Percentiles rank a stretch among this genome's conserved stretches.
Conservation (phyloP, 2,888 invertebrate genomes). For the Eristalis pertinax region DNA sequence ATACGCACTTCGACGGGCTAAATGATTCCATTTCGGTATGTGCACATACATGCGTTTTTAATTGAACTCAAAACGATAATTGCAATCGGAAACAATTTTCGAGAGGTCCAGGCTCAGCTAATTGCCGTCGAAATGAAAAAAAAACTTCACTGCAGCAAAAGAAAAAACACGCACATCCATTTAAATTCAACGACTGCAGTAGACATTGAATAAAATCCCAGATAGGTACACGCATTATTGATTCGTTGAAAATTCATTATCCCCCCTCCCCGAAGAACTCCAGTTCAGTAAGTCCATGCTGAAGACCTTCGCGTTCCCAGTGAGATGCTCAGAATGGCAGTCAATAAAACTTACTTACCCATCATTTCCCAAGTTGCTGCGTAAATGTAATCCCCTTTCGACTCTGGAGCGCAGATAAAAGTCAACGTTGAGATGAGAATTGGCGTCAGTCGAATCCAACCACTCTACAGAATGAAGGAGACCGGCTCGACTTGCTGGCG, state of each 20-base stretch:
- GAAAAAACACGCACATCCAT: background rate
- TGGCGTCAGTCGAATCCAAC: slow-evolving; percentile 31
- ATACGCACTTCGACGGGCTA: background rate
- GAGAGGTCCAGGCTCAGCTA: background rate
- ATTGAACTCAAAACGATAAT: slow-evolving; percentile 27
- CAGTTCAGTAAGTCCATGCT: slow-evolving; percentile 23
- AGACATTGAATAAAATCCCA: slow-evolving; percentile 42
- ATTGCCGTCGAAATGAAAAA: slow-evolving; percentile 5
- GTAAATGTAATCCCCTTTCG: slow-evolving; percentile 66
- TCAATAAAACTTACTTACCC: slow-evolving; percentile 71
- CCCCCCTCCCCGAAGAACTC: slow-evolving; percentile 49
- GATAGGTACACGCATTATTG: slow-evolving; percentile 66
- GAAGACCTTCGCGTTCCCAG: background rate
- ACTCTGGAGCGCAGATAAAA: slow-evolving; percentile 56
- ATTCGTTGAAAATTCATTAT: slow-evolving; percentile 66
- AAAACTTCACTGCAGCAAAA: background rate
- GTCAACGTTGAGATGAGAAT: slow-evolving; percentile 44
- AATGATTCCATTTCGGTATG: background rate
- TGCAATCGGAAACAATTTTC: slow-evolving; percentile 12
- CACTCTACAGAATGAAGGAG: slow-evolving; percentile 1
- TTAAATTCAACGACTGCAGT: slow-evolving; percentile 43
- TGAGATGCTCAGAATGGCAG: slow-evolving; percentile 37
- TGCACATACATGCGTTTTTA: slow-evolving; percentile 11
- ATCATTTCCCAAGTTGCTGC: slow-evolving; percentile 66
- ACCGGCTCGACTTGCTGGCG: background rate